Conservation (phyloP, 64 coral and sea anemone genomes). For the Dendronephthya gigantea region DNA sequence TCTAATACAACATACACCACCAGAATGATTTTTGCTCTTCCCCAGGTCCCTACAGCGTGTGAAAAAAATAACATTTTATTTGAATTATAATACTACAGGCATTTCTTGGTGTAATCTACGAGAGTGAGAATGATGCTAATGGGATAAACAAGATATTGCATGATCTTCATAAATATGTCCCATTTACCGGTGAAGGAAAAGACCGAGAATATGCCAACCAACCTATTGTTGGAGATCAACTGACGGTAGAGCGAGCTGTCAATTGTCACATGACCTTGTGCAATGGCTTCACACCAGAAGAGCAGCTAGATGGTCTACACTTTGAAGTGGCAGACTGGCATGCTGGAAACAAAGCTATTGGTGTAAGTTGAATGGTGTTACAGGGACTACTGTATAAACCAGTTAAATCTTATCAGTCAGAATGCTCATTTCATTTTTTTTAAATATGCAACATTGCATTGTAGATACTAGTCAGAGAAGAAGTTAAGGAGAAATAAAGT, state of each 20-base stretch:
- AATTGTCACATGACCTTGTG: not conserved
- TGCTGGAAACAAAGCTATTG: not conserved
- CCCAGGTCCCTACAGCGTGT: not conserved
- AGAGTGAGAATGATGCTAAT: constrained; percentile 21
- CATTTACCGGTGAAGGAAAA: not conserved
- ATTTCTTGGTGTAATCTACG: not conserved
- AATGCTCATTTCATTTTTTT: no score
- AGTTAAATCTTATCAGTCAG: not conserved
- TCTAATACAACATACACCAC: no score
- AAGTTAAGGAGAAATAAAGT: no score
- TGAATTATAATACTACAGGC: not conserved
- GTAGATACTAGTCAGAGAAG: no score
- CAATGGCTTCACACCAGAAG: not conserved
- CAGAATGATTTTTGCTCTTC: not conserved
- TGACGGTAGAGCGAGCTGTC: not conserved
- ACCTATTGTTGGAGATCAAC: not conserved
- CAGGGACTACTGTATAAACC: not conserved
- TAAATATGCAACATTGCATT: no score
- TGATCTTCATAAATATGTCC: not conserved
- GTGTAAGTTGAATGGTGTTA: not conserved
- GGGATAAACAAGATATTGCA: constrained; percentile 31
- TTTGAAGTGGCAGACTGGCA: not conserved
- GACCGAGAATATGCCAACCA: not conserved
- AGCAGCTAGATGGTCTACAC: not conserved
- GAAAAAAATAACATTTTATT: constrained; percentile 14